Conservation (phyloP, 2,113 vertebrate species). For the Bolborhynchus lineola region DNA sequence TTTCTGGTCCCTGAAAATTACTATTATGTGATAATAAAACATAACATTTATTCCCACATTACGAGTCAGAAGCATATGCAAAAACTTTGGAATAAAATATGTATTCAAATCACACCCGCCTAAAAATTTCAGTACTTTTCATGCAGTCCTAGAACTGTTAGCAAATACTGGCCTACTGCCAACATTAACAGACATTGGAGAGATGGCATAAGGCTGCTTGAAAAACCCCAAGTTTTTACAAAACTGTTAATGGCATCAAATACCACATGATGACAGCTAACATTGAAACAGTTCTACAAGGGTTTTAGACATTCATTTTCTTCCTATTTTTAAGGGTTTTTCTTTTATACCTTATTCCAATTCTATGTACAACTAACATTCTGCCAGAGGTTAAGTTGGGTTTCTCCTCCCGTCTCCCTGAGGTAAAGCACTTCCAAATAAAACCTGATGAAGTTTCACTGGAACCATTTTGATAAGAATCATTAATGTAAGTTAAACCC, state of each 20-base stretch:
- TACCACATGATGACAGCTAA: constrained; percentile 3
- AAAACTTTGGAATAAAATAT: not conserved
- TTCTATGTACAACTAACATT: not conserved
- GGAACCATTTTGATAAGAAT: not conserved
- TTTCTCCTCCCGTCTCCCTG: not conserved
- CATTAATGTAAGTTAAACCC: not conserved
- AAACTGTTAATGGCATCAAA: constrained; percentile 36
- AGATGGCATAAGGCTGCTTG: constrained; percentile 26
- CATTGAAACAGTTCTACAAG: constrained; percentile 1
- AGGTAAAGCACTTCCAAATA: not conserved
- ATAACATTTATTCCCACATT: not conserved
- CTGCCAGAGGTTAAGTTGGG: not conserved
- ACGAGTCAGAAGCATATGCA: not conserved
- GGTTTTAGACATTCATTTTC: not conserved
- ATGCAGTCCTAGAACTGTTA: not conserved
- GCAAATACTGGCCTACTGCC: constrained; percentile 41
- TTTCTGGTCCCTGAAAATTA: not conserved
- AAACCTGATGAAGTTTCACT: not conserved
- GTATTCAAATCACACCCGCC: not conserved
- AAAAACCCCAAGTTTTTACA: not conserved
- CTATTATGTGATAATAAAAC: not conserved
- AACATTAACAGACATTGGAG: constrained; percentile 5
- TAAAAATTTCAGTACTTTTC: not conserved
- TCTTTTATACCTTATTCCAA: not conserved
- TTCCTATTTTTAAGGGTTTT: not conserved